These are phyloP conservation scores for Crotalus horridus DNA, from an alignment of 2,113 vertebrate species.

Conservation along the genomic window DNA sequence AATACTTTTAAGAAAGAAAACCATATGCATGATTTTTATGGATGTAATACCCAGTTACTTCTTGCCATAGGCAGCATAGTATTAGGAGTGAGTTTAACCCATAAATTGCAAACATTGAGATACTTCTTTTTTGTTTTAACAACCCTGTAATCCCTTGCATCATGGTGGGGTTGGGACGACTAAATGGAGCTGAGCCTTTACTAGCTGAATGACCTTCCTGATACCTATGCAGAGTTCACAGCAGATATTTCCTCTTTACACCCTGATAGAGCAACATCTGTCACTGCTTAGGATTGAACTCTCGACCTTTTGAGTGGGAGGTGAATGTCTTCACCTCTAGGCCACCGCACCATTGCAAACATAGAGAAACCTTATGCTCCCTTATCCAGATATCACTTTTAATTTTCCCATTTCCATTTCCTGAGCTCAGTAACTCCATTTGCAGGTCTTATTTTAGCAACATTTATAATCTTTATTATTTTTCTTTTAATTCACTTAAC, in stretches of 20 bases:
- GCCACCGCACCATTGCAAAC: neutral
- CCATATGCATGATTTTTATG: neutral
- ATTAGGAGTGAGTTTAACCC: neutral
- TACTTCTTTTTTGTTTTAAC: neutral
- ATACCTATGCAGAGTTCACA: neutral
- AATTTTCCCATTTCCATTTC: neutral
- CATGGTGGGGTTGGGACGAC: accelerated
- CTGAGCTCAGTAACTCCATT: neutral
- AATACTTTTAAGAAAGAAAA: neutral
- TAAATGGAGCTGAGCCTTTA: neutral
- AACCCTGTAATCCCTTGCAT: neutral
- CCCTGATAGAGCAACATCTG: neutral
- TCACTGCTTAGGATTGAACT: neutral
- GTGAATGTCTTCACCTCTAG: neutral
- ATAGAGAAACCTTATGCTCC: neutral
- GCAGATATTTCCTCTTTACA: neutral
- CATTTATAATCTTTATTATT: neutral
- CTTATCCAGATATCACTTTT: neutral
- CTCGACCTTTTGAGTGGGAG: neutral
- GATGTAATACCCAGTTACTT: neutral
- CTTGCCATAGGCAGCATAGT: neutral
- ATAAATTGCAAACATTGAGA: neutral
- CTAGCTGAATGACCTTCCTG: neutral
- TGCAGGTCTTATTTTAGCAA: neutral
- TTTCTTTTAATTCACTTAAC: neutral